Evolutionary conservation across 2,888 invertebrate genomes (phyloP).

Genomic region (Sphinx pinastri): DNA sequence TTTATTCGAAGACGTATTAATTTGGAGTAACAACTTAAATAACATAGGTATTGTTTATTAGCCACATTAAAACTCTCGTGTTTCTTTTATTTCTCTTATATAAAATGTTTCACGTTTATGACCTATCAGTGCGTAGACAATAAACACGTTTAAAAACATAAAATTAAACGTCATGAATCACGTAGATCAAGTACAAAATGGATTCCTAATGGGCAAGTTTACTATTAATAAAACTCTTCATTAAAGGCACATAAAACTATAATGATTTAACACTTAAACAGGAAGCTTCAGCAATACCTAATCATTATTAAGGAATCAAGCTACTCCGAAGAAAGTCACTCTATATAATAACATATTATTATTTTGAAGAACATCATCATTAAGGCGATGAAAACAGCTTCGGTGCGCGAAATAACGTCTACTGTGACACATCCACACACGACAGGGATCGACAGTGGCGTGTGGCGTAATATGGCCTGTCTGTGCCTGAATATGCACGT

Average conservation of each 20-base stretch:
- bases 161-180: neutral
- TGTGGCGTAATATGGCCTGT: no score
- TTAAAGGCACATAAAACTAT: slow-evolving; percentile 3
- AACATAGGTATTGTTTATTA: no score
- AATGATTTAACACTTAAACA: neutral
- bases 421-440: no score
- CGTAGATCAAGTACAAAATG: neutral
- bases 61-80: no score
- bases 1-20: no score
- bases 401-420: no score
- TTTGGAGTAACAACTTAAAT: no score
- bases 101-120: no score
- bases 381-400: no score
- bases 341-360: neutral
- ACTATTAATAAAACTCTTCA: slow-evolving; percentile 3
- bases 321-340: neutral
- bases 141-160: neutral
- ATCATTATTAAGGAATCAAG: neutral
- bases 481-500: no score
- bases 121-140: neutral
- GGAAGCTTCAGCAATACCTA: neutral
- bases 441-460: no score
- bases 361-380: neutral
- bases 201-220: slow-evolving; percentile 2
- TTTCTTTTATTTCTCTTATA: no score